Evolutionary conservation across 2,797 vertebrate genomes (phyloP).

Genomic region (Intellagama lesueurii): DNA sequence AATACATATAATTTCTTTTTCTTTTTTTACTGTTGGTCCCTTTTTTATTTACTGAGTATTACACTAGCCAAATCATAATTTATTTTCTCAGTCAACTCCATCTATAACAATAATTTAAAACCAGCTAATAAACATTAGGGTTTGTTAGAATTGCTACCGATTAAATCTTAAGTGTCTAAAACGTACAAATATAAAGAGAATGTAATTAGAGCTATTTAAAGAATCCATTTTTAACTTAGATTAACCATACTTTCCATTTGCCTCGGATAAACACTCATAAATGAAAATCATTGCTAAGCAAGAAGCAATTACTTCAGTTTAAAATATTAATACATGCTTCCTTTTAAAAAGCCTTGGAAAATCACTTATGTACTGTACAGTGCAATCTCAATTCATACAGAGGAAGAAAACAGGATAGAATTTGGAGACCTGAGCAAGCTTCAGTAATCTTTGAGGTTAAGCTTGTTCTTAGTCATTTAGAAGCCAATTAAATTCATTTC

Average conservation of each 20-base stretch:
- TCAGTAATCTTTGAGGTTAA: conserved; percentile 66
- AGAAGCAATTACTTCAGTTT: conserved; percentile 87
- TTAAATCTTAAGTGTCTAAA: conserved; percentile 86
- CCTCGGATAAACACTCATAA: conserved; percentile 83
- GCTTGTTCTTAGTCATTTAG: conserved; percentile 64
- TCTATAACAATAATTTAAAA: conserved; percentile 84
- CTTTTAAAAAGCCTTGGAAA: conserved; percentile 82
- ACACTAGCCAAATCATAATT: conserved; percentile 72
- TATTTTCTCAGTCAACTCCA: conserved; percentile 77
- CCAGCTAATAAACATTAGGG: conserved; percentile 84
- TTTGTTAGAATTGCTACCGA: conserved; percentile 82
- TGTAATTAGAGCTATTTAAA: conserved; percentile 87
- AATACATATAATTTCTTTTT: conserved; percentile 37
- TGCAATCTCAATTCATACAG: conserved; percentile 69
- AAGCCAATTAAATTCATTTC: conserved; percentile 69
- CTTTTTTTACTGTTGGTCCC: conserved; percentile 54
- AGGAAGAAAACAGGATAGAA: conserved; percentile 69
- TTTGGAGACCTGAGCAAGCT: conserved; percentile 65
- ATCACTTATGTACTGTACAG: conserved; percentile 78
- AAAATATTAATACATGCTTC: conserved; percentile 84
- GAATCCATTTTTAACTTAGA: conserved; percentile 85
- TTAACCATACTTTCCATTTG: conserved; percentile 86
- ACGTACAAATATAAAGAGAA: conserved; percentile 83
- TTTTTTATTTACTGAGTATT: conserved; percentile 77
- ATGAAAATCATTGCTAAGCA: conserved; percentile 82